A percentile compares a stretch with the other conserved stretches of the same genome.
phyloP scores from a whole-genome alignment of 2,797 vertebrate genomes.

The Gobionotothen gibberifrons region DNA sequence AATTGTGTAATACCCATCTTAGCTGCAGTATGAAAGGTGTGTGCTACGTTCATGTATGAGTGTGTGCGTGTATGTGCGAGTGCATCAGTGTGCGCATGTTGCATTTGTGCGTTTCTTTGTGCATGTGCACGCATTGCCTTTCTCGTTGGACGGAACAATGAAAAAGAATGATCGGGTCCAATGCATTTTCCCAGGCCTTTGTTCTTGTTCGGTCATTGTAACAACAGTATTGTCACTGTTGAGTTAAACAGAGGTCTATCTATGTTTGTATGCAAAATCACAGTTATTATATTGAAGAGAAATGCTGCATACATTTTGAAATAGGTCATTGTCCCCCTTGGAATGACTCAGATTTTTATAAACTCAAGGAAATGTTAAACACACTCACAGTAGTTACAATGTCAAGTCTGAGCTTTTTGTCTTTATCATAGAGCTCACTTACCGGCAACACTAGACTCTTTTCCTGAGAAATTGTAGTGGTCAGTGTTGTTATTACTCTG shows the following conservation, averaged over 20 bases:
- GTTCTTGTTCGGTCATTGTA: constrained; percentile 69
- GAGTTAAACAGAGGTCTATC: constrained; percentile 58
- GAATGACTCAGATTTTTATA: constrained; percentile 60
- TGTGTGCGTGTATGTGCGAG: constrained; percentile 54
- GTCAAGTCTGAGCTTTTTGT: constrained; percentile 54
- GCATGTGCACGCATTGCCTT: constrained; percentile 84
- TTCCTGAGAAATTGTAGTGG: constrained; percentile 57
- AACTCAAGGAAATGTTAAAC: constrained; percentile 50
- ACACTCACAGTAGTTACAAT: constrained; percentile 33
- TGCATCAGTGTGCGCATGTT: constrained; percentile 75
- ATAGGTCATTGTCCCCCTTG: constrained; percentile 48
- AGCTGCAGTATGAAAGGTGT: constrained; percentile 75
- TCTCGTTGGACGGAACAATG: constrained; percentile 65
- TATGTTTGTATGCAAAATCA: constrained; percentile 76
- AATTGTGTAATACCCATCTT: constrained; percentile 69
- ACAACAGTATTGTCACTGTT: constrained; percentile 64
- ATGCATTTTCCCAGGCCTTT: constrained; percentile 68
- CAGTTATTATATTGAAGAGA: constrained; percentile 64
- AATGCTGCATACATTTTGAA: constrained; percentile 72
- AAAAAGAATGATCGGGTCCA: constrained; percentile 60
- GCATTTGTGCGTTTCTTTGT: constrained; percentile 82
- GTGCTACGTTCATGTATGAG: constrained; percentile 54
- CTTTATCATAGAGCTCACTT: constrained; percentile 45
- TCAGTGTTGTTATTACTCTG: constrained; percentile 58
- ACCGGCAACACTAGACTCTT: constrained; percentile 29